Base-by-base conservation (phyloP, 2,113 vertebrate species). In the Urocynchramus pylzowi region DNA sequence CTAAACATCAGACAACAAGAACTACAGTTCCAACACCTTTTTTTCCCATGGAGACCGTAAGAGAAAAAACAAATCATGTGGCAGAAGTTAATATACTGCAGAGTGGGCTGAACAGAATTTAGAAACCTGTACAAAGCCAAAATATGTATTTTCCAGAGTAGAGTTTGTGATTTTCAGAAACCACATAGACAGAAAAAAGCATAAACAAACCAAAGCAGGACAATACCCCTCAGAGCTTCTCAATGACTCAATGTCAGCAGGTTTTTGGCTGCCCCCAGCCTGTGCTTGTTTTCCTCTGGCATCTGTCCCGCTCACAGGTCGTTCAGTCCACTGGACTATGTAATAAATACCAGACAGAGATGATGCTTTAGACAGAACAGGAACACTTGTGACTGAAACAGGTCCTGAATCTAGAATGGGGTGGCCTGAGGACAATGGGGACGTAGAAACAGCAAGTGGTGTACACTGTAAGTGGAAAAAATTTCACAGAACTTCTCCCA, bases 311-410 rank as follows among this genome's bases (percentile, higher is more conserved):
- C 65, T 96, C 96, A 75, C 86, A 90, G 92, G 95, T 96, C 80
- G 2, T 61, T 89, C 95, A 94, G 93, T 89, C 86, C 92, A 94
- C 77, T 90, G 93, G 71, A 27, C 82, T 78, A 67, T 26, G 92
- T 69, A 87, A 96, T 86, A 95, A 94, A 96, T 94, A 89, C 76
- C 96, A 94, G 87, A 77, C 74, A 95, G 86, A 89, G 90, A 94
- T 75, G 92, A 90, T 94, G 95, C 93, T 96, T 95, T 65, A 78
- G 92, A 75, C 76, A 93, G 90, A 95, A 89, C 13, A 15, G 76
- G 88, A 96, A 92, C 83, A 86, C 85, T 93, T 88, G 83, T 95
- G 90, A 94, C 76, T 89, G 92, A 91, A 95, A 54, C 79, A 60
- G 76, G 54, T 85, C 88, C 83, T 87, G 74, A 67, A 84, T 68